Base-by-base conservation (phyloP, 2,797 vertebrate species). In the Spinibarbus caldwelli region DNA sequence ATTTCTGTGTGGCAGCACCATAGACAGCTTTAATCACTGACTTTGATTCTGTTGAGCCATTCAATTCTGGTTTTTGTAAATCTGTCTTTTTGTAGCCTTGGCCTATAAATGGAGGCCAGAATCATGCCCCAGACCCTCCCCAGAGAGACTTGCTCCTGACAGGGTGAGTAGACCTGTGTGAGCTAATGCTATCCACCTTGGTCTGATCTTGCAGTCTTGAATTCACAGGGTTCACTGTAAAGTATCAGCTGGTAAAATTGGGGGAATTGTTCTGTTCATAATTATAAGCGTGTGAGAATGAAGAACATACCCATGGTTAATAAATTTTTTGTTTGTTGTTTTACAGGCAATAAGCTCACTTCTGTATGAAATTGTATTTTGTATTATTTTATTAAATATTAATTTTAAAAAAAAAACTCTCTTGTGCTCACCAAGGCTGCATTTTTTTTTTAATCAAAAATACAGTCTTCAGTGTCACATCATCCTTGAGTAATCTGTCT, bases 111-210 rank as follows among this genome's bases (percentile, higher is more conserved):
- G 98, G 98, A 85, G 98, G 98, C 49, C 95, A 94, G 89, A 98
- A 95, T 90, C 91, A 97, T 73, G 96, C 96, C 87, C 95, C 96
- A 1, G 95, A 97, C 86, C 96, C 98, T 72, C 96, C 97, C 0
- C 98, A 98, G 93, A 96, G 98, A 92, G 98, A 99, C 93, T 92
- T 99, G 91, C 96, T 99, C 83, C 96, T 99, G 45, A 99, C 98
- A 0, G 98, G 98, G 98, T 99, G 90, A 86, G 97, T 94, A 12
- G 36, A 66, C 52, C 6, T 38, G 59, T 77, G 45, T 41, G 8
- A 66, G 54, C 19, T 54, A 52, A 64, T 64, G 34, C 41, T 62
- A 2, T 47, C 4, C 1, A 12, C 29, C 66, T 68, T 52, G 23
- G 21, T 81, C 8, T 70, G 26, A 49, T 73, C 1, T 17, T 72